Evolutionary conservation across 2,888 invertebrate species (phyloP), one percentile per base, ranked within the genome.

Genomic region (Mythimna impura): DNA sequence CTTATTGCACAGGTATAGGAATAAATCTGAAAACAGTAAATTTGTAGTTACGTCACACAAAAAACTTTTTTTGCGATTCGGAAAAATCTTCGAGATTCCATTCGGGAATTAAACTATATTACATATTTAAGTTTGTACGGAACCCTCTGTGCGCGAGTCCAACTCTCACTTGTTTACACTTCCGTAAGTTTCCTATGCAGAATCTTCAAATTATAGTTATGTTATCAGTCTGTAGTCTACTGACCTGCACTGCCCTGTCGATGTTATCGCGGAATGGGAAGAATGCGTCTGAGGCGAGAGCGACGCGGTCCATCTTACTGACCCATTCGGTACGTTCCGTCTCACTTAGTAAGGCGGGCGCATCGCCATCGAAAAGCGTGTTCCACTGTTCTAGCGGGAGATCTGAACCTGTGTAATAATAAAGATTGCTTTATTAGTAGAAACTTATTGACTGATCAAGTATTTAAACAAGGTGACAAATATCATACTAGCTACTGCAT

Each of bases 211-310:
- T 30, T 25, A 25, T 34, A n/a, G 3, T 30, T 30, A 3, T 30
- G 36, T 25, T 62, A 60, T 5, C 14, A 20, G 8, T 43, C 14
- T 34, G 47, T 9, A 61, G 17, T 43, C 2, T 52, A 76, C 80
- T 66, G 90, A 99, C 99, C 97, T 98, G 97, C 84, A 97, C 96
- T 63, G 99, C 99, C 82, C 99, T 97, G 91, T 99, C 99, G 71
- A 99, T 98, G 90, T 99, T 99, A 91, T 99, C 99, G 84, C 99
- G 97, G 97, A 99, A 99, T 43, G 99, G 99, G 96, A 99, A 99
- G 97, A 99, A 99, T 0, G 99, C 99, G 94, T 99, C 99, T 0
- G 99, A 99, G 22, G 98, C 98, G 34, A 99, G 96, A 6, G 98
- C 98, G 47, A 99, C 98, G 40, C 97, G 97, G 78, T 97, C 97